Evolutionary conservation across 2,888 invertebrate species (phyloP), one percentile per base, ranked within the genome.

Genomic region (Achlya flavicornis): DNA sequence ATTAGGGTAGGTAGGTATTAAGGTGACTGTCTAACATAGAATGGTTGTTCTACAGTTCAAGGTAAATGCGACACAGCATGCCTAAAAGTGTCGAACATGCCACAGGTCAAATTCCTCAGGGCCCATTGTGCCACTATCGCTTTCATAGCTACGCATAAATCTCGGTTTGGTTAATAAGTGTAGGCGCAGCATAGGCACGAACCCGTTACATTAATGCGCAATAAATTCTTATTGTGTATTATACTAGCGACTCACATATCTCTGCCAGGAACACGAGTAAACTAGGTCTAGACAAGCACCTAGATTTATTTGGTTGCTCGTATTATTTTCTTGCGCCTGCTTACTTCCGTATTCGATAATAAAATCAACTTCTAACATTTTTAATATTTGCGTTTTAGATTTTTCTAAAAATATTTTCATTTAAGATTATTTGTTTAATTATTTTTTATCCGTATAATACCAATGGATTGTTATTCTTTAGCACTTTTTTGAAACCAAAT

Each of bases 141-240:
- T 86, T 80, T 86, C 79, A 73, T 80, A 84, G 84, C 81, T 81
- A 86, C 80, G 87, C 89, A 91, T 92, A 91, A 92, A 91, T 92
- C 91, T 88, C 74, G 83, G 87, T 91, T 91, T 89, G 78, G 88
- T 91, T 92, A 89, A 89, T 89, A 88, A 85, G 88, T 86, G 92
- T 93, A 88, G 93, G 93, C 89, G 92, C 81, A 82, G 85, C 86
- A 79, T 83, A 83, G 82, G 80, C 88, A 85, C 86, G 82, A 81
- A 85, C 83, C 85, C 84, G 89, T 88, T 88, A 81, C 72, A 68
- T 75, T 77, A 80, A 80, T 79, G 71, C 74, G 62, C 76, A 79
- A 83, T 87, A 86, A 84, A 87, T 84, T 83, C 74, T 73, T 79
- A 78, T 76, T 66, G 57, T 57, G 35, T 62, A 57, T n/a, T 64